Evolutionary conservation across 1,140 invertebrate species (phyloP).

Genomic region (Myzus persicae): DNA sequence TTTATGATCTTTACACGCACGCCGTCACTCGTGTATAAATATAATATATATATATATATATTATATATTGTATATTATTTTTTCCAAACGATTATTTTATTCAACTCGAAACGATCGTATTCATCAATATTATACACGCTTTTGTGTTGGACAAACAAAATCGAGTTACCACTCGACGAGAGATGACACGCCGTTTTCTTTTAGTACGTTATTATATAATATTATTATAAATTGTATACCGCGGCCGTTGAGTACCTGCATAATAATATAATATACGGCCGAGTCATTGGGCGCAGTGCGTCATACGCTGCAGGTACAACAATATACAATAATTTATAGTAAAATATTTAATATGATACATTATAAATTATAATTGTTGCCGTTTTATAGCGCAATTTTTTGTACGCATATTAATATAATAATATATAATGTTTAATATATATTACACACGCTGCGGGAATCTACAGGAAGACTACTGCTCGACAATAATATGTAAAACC

Average conservation of each 20-base stretch:
- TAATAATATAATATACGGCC: neutral
- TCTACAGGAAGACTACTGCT: neutral
- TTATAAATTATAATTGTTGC: neutral
- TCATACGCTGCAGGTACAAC: neutral
- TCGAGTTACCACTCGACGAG: slow-evolving; percentile 10
- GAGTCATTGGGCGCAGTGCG: neutral
- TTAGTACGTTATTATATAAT: slow-evolving; percentile 16
- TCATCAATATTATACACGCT: neutral
- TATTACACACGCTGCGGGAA: neutral
- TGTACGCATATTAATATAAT: neutral
- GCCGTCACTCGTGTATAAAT: neutral
- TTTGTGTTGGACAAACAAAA: slow-evolving; percentile 1
- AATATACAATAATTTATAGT: too few relatives aligned
- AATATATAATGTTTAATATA: too few relatives aligned
- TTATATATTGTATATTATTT: neutral
- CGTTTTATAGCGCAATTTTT: neutral
- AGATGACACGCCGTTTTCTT: slow-evolving; percentile 8
- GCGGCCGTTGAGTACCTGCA: neutral
- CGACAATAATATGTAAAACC: neutral
- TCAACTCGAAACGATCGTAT: neutral
- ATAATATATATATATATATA: neutral
- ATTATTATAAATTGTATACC: slow-evolving; percentile 7
- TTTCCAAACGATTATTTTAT: slow-evolving; percentile 7
- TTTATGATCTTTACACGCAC: neutral
- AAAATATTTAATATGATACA: neutral